Evolutionary conservation across 2,113 vertebrate genomes (phyloP).

Genomic region (Daphoenositta chrysoptera): DNA sequence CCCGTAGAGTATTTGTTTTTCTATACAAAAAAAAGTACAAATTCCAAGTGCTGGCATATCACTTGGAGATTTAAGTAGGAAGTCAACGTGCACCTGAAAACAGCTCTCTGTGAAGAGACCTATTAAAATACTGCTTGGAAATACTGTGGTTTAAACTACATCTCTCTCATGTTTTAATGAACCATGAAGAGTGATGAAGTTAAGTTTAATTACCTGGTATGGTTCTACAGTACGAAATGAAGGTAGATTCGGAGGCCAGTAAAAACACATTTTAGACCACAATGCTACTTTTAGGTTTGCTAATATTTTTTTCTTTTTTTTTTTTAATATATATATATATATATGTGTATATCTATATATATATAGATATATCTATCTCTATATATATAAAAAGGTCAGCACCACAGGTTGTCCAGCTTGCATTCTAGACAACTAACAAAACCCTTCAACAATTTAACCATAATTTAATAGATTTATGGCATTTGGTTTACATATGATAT

Average conservation of each 20-base stretch:
- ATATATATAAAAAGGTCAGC: conserved; percentile 76
- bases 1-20: conserved; percentile 66
- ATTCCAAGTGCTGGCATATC: conserved; percentile 75
- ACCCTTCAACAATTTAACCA: conserved; percentile 66
- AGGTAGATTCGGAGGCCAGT: conserved; percentile 79
- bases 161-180: conserved; percentile 48
- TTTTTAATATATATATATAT: neutral
- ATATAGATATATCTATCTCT: conserved; percentile 53
- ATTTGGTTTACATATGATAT: conserved; percentile 76
- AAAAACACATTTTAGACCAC: conserved; percentile 75
- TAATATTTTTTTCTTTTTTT: neutral
- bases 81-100: conserved; percentile 78
- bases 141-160: conserved; percentile 62
- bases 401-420: conserved; percentile 72
- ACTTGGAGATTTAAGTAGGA: conserved; percentile 75
- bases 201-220: conserved; percentile 74
- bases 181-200: conserved; percentile 47
- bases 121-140: conserved; percentile 73
- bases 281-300: conserved; percentile 77
- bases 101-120: conserved; percentile 64
- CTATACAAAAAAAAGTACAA: conserved; percentile 78
- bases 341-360: neutral
- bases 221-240: conserved; percentile 80
- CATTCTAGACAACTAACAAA: conserved; percentile 67
- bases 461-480: conserved; percentile 75